These are phyloP conservation scores for Lepisosteus oculatus DNA, from an alignment of 2,113 vertebrate genomes.

Conservation along the genomic window DNA sequence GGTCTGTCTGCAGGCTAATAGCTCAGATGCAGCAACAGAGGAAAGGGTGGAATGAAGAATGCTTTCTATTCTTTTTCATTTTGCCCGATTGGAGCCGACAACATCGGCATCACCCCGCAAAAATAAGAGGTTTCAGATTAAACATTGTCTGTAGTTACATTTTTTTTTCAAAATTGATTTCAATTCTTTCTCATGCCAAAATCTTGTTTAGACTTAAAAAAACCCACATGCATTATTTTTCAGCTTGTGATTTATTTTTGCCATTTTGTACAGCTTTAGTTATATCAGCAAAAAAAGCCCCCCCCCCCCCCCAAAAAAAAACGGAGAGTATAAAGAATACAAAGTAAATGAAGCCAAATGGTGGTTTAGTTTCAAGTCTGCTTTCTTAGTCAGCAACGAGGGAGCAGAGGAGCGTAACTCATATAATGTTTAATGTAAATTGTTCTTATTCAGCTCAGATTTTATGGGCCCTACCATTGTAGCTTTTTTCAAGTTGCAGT, in stretches of 20 bases:
- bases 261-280: slow-evolving; percentile 10
- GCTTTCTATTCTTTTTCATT: slow-evolving; percentile 57
- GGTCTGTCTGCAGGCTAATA: slow-evolving; percentile 42
- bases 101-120: slow-evolving; percentile 35
- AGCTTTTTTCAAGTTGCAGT: too few relatives aligned
- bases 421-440: slow-evolving; percentile 24
- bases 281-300: slow-evolving; percentile 12
- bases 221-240: slow-evolving; percentile 24
- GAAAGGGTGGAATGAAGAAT: slow-evolving; percentile 45
- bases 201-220: slow-evolving; percentile 19
- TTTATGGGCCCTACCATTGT: slow-evolving; percentile 7
- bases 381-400: slow-evolving; percentile 8
- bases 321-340: slow-evolving; percentile 14
- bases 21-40: slow-evolving; percentile 35
- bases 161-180: slow-evolving; percentile 23
- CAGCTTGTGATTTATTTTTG: slow-evolving; percentile 16
- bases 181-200: slow-evolving; percentile 21
- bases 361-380: slow-evolving; percentile 17
- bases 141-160: slow-evolving; percentile 13
- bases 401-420: slow-evolving; percentile 4
- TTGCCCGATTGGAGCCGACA: slow-evolving; percentile 43
- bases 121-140: slow-evolving; percentile 16
- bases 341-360: slow-evolving; percentile 3
- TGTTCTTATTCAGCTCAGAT: slow-evolving; percentile 17
- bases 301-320: slow-evolving; percentile 7